Base-by-base conservation (phyloP, 2,113 vertebrate genomes). In the Thamnaconus septentrionalis region DNA sequence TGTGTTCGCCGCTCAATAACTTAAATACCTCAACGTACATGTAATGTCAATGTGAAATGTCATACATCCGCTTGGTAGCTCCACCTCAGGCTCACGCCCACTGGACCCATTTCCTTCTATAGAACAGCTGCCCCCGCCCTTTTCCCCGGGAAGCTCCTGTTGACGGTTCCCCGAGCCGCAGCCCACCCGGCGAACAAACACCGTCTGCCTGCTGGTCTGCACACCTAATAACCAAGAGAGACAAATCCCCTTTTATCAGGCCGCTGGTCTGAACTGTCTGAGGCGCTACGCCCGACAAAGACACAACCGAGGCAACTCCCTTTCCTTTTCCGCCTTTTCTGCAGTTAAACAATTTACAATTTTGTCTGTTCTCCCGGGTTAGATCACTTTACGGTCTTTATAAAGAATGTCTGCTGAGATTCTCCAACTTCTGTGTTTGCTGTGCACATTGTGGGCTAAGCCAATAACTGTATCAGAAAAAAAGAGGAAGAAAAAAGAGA, bases 21-120 rank as follows among this genome's bases (percentile, higher is more conserved):
- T 68, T 9, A 49, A 73, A 76, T 76, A 68, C 61, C 8, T 75
- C 39, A 52, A 31, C 47, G 39, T 61, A 42, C 5, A 59, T 46
- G 55, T 68, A 59, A 79, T 61, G 46, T 75, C 49, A 71, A 40
- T 61, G 46, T 48, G 59, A 75, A 81, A 76, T 62, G 68, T 64
- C 62, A 69, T 39, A 48, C 77, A 78, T 78, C 66, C 78, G 58
- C 43, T 53, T 45, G 12, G 64, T 11, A 53, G 55, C 43, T 43
- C 64, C 73, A 56, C 64, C 54, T 73, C 11, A 12, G 49, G 53
- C 76, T 69, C n/a, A 76, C 81, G 8, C 86, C 82, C 78, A 76
- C 59, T 4, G 56, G 50, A 60, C 69, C 82, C 85, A 91, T 88
- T 91, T 92, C 92, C 92, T 88, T 68, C 88, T 70, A 89, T 91